These are phyloP conservation scores for Tiaroga cobitis DNA, from an alignment of 2,797 vertebrate genomes.

Conservation along the genomic window DNA sequence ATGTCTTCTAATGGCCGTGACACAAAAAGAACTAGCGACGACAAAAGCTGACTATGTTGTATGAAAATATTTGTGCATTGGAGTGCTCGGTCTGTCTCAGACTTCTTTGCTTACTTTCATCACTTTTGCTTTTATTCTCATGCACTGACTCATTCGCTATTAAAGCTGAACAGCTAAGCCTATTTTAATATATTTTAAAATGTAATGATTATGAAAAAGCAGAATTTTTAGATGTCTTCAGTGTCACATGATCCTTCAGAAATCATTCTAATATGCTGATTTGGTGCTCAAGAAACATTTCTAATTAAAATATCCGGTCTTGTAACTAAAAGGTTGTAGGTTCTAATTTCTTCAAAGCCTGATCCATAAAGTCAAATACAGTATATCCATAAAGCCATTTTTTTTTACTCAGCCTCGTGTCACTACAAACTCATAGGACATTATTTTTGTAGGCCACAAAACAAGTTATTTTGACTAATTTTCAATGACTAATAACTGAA, in stretches of 20 bases:
- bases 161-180: no score
- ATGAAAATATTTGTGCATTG: no score
- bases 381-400: neutral
- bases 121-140: no score
- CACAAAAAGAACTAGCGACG: neutral
- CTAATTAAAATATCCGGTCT: neutral
- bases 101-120: no score
- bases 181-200: neutral
- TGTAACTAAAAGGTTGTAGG: neutral
- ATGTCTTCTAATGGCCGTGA: neutral
- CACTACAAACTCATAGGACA: neutral
- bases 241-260: neutral
- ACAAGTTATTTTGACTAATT: neutral
- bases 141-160: no score
- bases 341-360: neutral
- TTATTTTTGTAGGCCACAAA: no score
- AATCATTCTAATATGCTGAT: neutral
- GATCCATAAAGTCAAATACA: neutral
- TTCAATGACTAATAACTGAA: neutral
- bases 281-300: neutral
- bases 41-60: no score
- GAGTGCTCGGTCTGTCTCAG: no score
- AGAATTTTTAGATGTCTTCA: neutral
- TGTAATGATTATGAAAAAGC: neutral
- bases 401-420: neutral